Evolutionary conservation across 2,113 vertebrate genomes (phyloP).

Genomic region (Lophochroa leadbeateri): DNA sequence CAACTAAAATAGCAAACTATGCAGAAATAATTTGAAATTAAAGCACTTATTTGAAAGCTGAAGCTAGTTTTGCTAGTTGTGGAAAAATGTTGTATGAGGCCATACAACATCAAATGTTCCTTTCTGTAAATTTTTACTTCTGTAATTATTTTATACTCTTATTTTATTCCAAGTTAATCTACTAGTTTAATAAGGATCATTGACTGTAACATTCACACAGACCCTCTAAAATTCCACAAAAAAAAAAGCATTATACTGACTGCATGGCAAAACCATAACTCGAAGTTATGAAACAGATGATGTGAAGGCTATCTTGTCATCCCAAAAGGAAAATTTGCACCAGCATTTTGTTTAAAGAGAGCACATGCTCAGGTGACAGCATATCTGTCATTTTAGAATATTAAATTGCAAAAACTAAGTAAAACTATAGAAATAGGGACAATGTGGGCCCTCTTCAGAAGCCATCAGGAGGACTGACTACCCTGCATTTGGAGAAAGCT

Average conservation of each 20-base stretch:
- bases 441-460: too few species aligned
- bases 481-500: too few species aligned
- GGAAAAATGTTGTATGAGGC: neutral
- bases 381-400: slow-evolving; percentile 14
- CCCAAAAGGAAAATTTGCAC: slow-evolving; percentile 26
- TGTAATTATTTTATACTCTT: neutral
- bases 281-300: neutral
- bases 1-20: neutral
- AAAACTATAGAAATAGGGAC: neutral
- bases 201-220: neutral
- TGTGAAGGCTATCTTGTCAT: slow-evolving; percentile 2
- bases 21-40: neutral
- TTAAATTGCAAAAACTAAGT: neutral
- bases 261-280: neutral
- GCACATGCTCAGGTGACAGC: neutral
- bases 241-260: neutral
- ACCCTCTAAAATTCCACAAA: neutral
- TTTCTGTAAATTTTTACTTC: slow-evolving; percentile 20
- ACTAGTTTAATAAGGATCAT: neutral
- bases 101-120: neutral
- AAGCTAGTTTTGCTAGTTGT: neutral
- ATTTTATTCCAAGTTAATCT: neutral
- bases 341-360: slow-evolving; percentile 11
- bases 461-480: too few species aligned
- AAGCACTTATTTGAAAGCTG: neutral